Evolutionary conservation across 2,888 invertebrate species (phyloP), one percentile per base, ranked within the genome.

Genomic region (Fragum fragum): DNA sequence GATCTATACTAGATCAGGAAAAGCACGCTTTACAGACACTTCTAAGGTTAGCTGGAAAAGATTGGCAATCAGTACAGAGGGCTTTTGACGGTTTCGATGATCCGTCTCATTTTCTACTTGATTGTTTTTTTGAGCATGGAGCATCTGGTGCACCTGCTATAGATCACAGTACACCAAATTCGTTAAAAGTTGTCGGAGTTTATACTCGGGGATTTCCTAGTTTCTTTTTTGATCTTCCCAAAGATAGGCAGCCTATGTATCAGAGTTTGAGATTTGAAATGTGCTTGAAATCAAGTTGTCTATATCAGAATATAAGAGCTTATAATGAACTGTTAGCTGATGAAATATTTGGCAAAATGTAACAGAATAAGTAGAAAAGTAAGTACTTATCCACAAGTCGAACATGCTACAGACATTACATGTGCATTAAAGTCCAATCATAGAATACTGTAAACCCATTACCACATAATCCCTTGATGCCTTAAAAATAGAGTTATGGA

Each of bases 101-200:
- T n/a, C 63, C 63, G 9, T 32, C 32, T 6, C 14, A 28, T 36
- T 63, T 63, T 63, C 36, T 63, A 28, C 36, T 63, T 28, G n/a
- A 32, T n/a, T 28, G 32, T 32, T 63, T 32, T 28, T 63, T 63
- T 18, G 63, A 63, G 9, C 63, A 63, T 63, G 63, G 63, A 9
- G 63, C 28, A 18, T 63, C 63, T n/a, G 63, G 63, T 32, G 63
- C 28, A 6, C 63, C 63, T 18, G 63, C 63, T n/a, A 63, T 63
- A 28, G 63, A 63, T 16, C 63, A 63, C 32, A 36, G 32, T 28
- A 63, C 11, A n/a, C n/a, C 32, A 16, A n/a, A 32, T n/a, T 63
- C 32, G 11, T 6, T 16, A 23, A n/a, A n/a, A 36, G 63, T 63
- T 36, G 36, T 63, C 32, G 63, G 63, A 29, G 32, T 63, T 9